phyloP scores from a whole-genome alignment of 2,113 vertebrate species.

The Phocoena phocoena region DNA sequence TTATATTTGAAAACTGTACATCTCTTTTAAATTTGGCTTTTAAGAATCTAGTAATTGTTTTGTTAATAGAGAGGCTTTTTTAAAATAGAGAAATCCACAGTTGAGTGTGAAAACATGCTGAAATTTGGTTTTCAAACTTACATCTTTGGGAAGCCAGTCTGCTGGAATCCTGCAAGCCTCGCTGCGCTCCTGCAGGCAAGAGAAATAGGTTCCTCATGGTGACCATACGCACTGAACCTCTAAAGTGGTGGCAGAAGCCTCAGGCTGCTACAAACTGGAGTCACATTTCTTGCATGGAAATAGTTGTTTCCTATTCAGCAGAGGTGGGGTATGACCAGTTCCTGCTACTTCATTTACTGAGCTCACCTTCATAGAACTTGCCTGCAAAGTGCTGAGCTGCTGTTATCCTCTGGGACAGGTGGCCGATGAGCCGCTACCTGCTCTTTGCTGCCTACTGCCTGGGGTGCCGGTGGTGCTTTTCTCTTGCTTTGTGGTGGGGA shows the following conservation, averaged over 20 bases:
- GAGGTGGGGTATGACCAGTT: neutral
- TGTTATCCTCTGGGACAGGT: rapidly evolving
- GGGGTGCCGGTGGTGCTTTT: neutral
- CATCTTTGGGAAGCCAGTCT: neutral
- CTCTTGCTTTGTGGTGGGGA: neutral
- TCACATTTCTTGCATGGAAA: neutral
- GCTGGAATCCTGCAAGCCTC: neutral
- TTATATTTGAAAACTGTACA: neutral
- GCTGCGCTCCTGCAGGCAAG: neutral
- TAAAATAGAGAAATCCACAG: neutral
- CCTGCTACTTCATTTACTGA: neutral
- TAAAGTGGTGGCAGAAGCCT: neutral
- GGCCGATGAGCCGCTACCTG: neutral
- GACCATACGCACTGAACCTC: rapidly evolving
- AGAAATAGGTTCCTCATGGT: neutral
- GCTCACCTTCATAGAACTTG: neutral
- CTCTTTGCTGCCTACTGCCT: neutral
- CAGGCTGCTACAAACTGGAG: neutral
- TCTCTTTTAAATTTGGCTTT: neutral
- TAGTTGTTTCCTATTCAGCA: neutral
- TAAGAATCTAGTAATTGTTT: neutral
- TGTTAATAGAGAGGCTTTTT: neutral
- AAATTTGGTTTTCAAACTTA: neutral
- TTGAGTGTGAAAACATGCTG: neutral
- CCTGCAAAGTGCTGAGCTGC: neutral